Percentiles rank a stretch among this genome's conserved stretches.
These are phyloP conservation scores for Clarias batrachus DNA, from an alignment of 2,113 vertebrate species.

Conservation along the genomic window DNA sequence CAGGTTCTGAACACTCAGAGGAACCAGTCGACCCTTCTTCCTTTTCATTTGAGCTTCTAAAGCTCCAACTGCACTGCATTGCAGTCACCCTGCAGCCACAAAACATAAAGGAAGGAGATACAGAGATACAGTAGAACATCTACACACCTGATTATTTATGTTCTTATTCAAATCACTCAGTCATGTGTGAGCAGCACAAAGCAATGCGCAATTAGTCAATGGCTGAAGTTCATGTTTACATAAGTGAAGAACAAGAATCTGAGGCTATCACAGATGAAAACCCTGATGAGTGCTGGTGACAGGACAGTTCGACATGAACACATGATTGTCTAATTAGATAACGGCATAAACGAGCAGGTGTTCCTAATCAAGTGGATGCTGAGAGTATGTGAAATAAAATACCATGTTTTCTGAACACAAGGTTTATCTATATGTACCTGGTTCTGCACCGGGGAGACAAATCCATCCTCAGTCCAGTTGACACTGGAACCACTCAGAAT, in stretches of 20 bases:
- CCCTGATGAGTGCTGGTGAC: too few species aligned
- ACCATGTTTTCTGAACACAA: background rate
- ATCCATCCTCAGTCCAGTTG: constrained; percentile 79
- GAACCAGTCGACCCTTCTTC: constrained; percentile 72
- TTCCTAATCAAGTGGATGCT: too few species aligned
- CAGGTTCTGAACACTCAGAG: constrained; percentile 84
- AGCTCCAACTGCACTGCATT: constrained; percentile 82
- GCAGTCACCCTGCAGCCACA: constrained; percentile 70
- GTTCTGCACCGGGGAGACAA: constrained; percentile 78
- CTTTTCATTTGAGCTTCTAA: constrained; percentile 83
- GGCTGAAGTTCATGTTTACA: too few species aligned
- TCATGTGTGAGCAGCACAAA: too few species aligned
- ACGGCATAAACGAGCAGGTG: too few species aligned
- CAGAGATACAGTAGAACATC: background rate
- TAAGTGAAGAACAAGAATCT: too few species aligned
- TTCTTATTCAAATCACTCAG: too few species aligned
- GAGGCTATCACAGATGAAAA: too few species aligned
- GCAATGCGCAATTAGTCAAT: too few species aligned
- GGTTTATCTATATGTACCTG: constrained; percentile 68
- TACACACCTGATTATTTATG: constrained; percentile 6
- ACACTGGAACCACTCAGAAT: constrained; percentile 41
- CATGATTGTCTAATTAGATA: background rate
- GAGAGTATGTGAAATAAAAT: background rate
- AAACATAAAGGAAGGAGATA: background rate
- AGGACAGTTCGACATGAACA: background rate